These are phyloP conservation scores for Protobothrops mucrosquamatus DNA, from an alignment of 2,113 vertebrate genomes.

Conservation along the genomic window DNA sequence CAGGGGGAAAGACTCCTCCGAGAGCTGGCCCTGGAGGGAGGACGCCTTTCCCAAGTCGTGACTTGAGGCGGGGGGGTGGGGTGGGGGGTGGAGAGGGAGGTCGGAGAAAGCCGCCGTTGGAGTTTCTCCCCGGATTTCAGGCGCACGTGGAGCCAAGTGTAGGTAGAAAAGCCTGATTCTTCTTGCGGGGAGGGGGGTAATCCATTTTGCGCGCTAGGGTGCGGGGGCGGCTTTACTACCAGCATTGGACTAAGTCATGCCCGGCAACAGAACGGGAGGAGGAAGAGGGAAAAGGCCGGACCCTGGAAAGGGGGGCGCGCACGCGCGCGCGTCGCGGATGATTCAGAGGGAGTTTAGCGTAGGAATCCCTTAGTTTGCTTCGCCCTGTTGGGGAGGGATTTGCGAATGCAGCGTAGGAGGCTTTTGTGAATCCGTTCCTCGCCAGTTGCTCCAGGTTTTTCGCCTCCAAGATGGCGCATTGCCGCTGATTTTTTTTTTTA, in stretches of 20 bases:
- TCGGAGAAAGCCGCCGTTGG: not conserved
- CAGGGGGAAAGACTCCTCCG: not conserved
- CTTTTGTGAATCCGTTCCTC: conserved; percentile 71
- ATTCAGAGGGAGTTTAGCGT: conserved; percentile 42
- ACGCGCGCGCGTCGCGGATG: not conserved
- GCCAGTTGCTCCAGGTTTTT: conserved; percentile 67
- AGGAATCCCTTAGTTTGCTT: conserved; percentile 45
- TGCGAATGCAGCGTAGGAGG: conserved; percentile 58
- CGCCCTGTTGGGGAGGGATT: conserved; percentile 37
- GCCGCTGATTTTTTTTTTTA: conserved; percentile 65
- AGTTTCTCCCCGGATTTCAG: not conserved
- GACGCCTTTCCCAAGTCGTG: not conserved
- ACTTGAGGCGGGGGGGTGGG: no score
- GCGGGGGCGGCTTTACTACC: conserved; percentile 1
- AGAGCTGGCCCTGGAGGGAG: not conserved
- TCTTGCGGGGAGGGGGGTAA: not conserved
- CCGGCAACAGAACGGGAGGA: conserved; percentile 19
- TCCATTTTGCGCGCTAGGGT: not conserved
- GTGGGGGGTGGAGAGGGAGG: no score
- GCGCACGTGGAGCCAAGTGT: no score
- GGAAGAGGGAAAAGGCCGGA: conserved; percentile 34
- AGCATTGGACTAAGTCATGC: conserved; percentile 2
- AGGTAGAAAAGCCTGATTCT: not conserved
- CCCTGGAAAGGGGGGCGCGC: not conserved
- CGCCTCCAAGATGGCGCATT: conserved; percentile 85